Conservation (phyloP, 2,797 vertebrate species). For the Synanceia verrucosa region DNA sequence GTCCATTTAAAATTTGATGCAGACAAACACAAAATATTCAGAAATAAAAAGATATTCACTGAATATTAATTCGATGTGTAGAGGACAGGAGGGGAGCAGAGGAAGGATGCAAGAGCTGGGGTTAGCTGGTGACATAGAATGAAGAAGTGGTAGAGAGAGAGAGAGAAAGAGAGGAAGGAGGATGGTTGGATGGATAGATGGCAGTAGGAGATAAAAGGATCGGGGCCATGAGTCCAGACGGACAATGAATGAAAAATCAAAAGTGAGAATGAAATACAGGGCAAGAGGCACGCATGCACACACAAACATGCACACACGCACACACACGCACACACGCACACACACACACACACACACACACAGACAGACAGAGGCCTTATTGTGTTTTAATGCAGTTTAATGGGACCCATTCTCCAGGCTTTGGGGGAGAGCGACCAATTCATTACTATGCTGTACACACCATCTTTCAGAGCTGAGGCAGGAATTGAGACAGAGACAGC, state of each 20-base stretch:
- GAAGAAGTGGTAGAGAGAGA: conserved; percentile 13
- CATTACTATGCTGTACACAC: conserved; percentile 77
- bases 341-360: conserved; percentile 22
- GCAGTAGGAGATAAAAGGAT: conserved; percentile 32
- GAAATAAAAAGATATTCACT: conserved; percentile 35
- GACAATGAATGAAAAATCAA: conserved; percentile 59
- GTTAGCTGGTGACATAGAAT: conserved; percentile 15
- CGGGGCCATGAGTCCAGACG: conserved; percentile 40
- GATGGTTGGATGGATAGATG: conserved; percentile 33
- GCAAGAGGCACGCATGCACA: conserved; percentile 8
- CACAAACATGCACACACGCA: conserved; percentile 6
- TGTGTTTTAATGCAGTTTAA: conserved; percentile 84
- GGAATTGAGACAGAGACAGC: conserved; percentile 48
- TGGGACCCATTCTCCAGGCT: conserved; percentile 72
- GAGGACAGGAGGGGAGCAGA: background rate
- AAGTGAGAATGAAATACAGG: conserved; percentile 58
- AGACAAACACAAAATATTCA: conserved; percentile 43
- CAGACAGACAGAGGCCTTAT: conserved; percentile 70
- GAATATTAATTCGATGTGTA: conserved; percentile 44
- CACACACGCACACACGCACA: background rate
- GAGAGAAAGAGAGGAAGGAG: conserved; percentile 16
- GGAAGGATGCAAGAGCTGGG: conserved; percentile 1
- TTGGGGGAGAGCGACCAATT: conserved; percentile 67
- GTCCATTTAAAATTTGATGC: conserved; percentile 26
- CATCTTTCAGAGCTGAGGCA: conserved; percentile 61